Base-by-base conservation (phyloP, 2,113 vertebrate species). In the Podiceps cristatus region DNA sequence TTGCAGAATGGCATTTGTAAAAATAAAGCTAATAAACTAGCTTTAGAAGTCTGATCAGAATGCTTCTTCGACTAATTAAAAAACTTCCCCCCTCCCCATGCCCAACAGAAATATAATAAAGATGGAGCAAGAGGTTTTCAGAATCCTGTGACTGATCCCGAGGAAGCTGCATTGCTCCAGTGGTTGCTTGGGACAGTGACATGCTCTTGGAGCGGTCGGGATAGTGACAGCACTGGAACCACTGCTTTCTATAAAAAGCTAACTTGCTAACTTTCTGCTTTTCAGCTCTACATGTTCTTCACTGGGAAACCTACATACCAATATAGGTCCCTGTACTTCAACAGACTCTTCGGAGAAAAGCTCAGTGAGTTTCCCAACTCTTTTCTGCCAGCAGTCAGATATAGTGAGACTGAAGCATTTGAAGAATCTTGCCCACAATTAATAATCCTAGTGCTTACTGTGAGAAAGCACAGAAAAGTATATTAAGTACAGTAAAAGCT, bases 401-500 rank as follows among this genome's bases (percentile, higher is more conserved):
- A 87, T 1, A 89, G 35, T 5, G 4, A 80, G 37, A 45, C 62
- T 11, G 27, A 11, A 87, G 35, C 60, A 75, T 53, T 81, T 3
- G 1, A 91, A 94, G 58, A 82, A 73, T 88, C 84, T 79, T 78
- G 16, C 53, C 83, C 45, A 66, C 60, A 95, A 87, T 82, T 87
- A 91, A 84, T 87, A 91, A 95, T 80, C 74, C 37, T 28, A 31
- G 31, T 29, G 45, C 37, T 92, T 69, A 73, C 66, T 79, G 69
- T 66, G 89, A 91, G 60, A 95, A 93, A 93, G 53, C 58, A 81
- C 14, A 73, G 62, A 31, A 87, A 87, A 94, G 56, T 78, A 37
- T 64, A 93, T 60, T 53, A 89, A 91, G 45, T 64, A 82, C 45
- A 73, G 69, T 66, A 81, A 91, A 97, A 94, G 40, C 40, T 62